Evolutionary conservation across 2,797 vertebrate species (phyloP).

Genomic region (Chrosomus eos): DNA sequence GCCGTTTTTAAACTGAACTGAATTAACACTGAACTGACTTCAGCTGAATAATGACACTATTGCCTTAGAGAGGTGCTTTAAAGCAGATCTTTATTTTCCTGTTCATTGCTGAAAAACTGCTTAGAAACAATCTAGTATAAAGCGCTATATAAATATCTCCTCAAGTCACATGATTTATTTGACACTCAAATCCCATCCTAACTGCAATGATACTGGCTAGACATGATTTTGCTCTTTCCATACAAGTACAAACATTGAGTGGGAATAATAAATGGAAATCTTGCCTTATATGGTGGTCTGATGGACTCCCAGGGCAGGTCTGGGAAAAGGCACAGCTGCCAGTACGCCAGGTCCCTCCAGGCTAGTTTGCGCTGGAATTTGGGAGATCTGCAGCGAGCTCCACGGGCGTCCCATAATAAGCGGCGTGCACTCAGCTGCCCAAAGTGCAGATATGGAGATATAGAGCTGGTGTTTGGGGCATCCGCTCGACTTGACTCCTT

Average conservation of each 20-base stretch:
- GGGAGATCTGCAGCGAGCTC: slow-evolving; percentile 68
- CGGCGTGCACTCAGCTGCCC: slow-evolving; percentile 77
- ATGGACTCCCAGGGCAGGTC: slow-evolving; percentile 78
- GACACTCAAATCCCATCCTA: background rate
- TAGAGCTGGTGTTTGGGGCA: slow-evolving; percentile 74
- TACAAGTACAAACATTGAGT: background rate
- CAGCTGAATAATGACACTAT: background rate
- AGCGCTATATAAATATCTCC: background rate
- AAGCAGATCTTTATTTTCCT: background rate
- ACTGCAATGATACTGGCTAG: background rate
- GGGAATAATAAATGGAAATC: background rate
- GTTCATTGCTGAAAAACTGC: background rate
- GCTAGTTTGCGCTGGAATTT: slow-evolving; percentile 80
- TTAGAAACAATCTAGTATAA: background rate
- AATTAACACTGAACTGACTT: background rate
- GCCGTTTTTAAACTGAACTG: background rate
- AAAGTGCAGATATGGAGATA: slow-evolving; percentile 81
- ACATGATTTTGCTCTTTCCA: background rate
- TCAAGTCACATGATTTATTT: background rate
- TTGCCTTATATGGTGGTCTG: slow-evolving; percentile 78
- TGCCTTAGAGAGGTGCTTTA: background rate
- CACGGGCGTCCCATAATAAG: slow-evolving; percentile 74
- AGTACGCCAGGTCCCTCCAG: slow-evolving; percentile 80
- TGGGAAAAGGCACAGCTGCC: slow-evolving; percentile 77
- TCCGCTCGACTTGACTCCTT: slow-evolving; percentile 76